Base-by-base conservation (phyloP, 2,797 vertebrate genomes). In the Ataeniobius toweri region DNA sequence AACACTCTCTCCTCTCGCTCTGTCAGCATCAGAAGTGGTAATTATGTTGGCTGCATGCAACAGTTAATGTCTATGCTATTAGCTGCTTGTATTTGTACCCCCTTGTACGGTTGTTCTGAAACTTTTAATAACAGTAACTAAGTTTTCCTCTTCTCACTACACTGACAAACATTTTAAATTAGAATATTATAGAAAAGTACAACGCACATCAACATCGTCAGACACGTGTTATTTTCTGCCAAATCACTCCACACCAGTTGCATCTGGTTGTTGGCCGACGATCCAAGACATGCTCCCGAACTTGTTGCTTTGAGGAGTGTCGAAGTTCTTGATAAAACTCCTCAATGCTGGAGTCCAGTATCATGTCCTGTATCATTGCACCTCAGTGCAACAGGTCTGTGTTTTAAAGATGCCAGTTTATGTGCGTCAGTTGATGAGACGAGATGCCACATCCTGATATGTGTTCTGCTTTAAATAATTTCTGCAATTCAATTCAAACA, bases 21-120 rank as follows among this genome's bases (percentile, higher is more conserved):
- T 88, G 86, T 90, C 81, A 79, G 74, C 80, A 86, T 88, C 83
- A 86, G 79, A 84, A 89, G 87, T 83, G 77, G 85, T 86, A 92
- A 91, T 93, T 93, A 92, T 74, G 86, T 71, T 77, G 81, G 89
- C 87, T 86, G 86, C 63, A 86, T 86, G 84, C 85, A 87, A 78
- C 82, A 88, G 89, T 89, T 93, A 90, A 92, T 92, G 85, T 50
- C 88, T 88, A 36, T 92, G 79, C 91, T 85, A 92, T 94, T 93
- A 94, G 85, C 80, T 76, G 83, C 69, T 75, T 86, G 76, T 93
- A 91, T 94, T 93, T 94, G 93, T 89, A 90, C 80, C 88, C 80
- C 80, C 26, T 61, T 70, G 44, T 70, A 12, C 41, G 13, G 16
- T 46, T 41, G 24, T 48, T 69, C 44, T 70, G 41, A 70, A 70